A percentile compares a stretch with the other conserved stretches of the same genome.
Evolutionary conservation across 2,888 invertebrate species (phyloP).

Genomic region (Drosophila eohydei): DNA sequence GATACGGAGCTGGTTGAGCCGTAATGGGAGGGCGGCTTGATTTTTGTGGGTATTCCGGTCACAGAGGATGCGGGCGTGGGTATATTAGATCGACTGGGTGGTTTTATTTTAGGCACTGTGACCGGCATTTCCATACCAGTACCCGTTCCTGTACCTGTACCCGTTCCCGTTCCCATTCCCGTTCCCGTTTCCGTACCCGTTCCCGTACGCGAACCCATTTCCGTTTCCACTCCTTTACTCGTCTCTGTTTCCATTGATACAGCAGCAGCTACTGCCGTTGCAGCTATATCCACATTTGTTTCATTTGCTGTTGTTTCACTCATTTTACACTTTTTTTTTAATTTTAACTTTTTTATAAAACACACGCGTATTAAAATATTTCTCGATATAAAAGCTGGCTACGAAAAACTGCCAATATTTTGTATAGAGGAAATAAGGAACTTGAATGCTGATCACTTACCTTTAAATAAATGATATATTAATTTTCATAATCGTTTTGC

Average conservation of each 20-base stretch:
- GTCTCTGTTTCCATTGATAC: not conserved
- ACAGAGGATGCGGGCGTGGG: constrained; percentile 76
- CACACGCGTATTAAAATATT: constrained; percentile 59
- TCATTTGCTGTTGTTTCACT: constrained; percentile 64
- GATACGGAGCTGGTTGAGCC: constrained; percentile 76
- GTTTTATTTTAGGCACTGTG: constrained; percentile 20
- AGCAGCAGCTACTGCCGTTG: constrained; percentile 6
- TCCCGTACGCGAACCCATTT: not conserved
- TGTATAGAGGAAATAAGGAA: not conserved
- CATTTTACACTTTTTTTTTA: constrained; percentile 67
- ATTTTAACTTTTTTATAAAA: constrained; percentile 33
- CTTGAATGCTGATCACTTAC: constrained; percentile 54
- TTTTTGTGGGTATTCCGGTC: constrained; percentile 69
- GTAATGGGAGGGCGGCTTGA: constrained; percentile 72
- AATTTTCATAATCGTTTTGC: constrained; percentile 14
- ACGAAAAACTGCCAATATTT: constrained; percentile 16
- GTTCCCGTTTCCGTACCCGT: not conserved
- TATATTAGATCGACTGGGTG: constrained; percentile 59
- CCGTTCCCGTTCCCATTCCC: not conserved
- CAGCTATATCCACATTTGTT: constrained; percentile 25
- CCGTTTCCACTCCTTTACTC: constrained; percentile 1
- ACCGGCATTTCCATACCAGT: constrained; percentile 23
- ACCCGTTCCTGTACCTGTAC: constrained; percentile 2
- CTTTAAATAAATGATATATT: constrained; percentile 25
- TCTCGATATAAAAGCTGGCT: constrained; percentile 43